Conservation (phyloP, 2,113 vertebrate genomes). For the Coreoperca whiteheadi region DNA sequence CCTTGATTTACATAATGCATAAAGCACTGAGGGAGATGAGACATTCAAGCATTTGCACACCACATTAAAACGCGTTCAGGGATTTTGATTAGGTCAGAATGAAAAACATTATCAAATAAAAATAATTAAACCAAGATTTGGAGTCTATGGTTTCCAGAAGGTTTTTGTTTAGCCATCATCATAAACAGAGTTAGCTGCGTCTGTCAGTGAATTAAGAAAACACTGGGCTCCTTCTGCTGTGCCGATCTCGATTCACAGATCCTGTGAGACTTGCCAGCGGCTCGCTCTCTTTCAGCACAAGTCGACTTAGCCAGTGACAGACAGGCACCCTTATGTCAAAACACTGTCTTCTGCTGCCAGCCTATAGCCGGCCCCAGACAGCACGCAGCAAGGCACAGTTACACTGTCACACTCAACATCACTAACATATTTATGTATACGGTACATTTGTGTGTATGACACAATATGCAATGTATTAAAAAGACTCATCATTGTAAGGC, state of each 20-base stretch:
- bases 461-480: constrained; percentile 51
- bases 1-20: constrained; percentile 69
- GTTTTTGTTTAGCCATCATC: constrained; percentile 72
- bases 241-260: constrained; percentile 69
- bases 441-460: constrained; percentile 20
- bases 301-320: constrained; percentile 73
- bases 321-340: constrained; percentile 77
- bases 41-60: constrained; percentile 54
- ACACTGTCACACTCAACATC: constrained; percentile 24
- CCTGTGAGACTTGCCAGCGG: constrained; percentile 72
- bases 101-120: constrained; percentile 73
- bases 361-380: constrained; percentile 32
- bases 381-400: constrained; percentile 23
- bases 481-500: constrained; percentile 11
- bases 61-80: constrained; percentile 65
- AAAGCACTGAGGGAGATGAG: constrained; percentile 57
- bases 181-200: constrained; percentile 74
- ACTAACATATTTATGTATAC: constrained; percentile 17
- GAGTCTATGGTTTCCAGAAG: constrained; percentile 59
- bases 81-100: constrained; percentile 66
- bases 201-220: constrained; percentile 75
- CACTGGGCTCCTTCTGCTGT: constrained; percentile 65
- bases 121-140: constrained; percentile 65
- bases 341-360: constrained; percentile 69
- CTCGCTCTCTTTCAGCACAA: constrained; percentile 75